Evolutionary conservation across 2,888 invertebrate species (phyloP), one percentile per base, ranked within the genome.

Genomic region (Slavum lentiscoides): DNA sequence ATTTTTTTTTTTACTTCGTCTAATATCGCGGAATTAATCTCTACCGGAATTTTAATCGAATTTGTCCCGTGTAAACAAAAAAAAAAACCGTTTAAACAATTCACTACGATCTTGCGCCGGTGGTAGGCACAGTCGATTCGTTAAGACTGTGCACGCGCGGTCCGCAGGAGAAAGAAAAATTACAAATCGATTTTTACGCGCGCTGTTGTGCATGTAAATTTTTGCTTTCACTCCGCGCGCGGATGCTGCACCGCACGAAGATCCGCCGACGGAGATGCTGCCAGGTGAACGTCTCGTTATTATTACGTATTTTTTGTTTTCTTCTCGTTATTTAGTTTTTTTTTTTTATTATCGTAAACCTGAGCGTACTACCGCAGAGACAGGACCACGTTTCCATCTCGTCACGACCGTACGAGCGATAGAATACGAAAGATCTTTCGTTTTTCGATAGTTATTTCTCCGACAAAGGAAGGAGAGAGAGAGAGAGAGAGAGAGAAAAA

Each of bases 181-280:
- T 72, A 58, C 55, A 58, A 58, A 64, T 77, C 53, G 62, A 43
- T 58, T 53, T 37, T 30, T 30, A 30, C 30, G 30, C 30, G 3
- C 49, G 49, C 11, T 43, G 9, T 69, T 80, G 61, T 80, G 64
- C 64, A 39, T 53, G 70, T 80, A 39, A 70, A 80, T 80, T 80
- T 72, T 72, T 72, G 80, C 80, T 80, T 80, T 80, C 80, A 80
- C 80, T 80, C 58, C 62, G 64, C 49, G 30, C 4, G 70, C 70
- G 62, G 62, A 80, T 4, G 30, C 30, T 30, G 30, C 64, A 70
- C 70, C 7, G 43, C 43, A 9, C 53, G 77, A 70, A 53, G 49
- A 69, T 30, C 30, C 30, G 30, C 30, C 30, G 69, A 77, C 53
- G 77, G 53, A 69, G 70, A 70, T 17, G 70, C 66, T 55, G 66